A percentile compares a stretch with the other conserved stretches of the same genome.
Conservation (phyloP, 2,797 vertebrate species). For the Chiroxiphia lanceolata region DNA sequence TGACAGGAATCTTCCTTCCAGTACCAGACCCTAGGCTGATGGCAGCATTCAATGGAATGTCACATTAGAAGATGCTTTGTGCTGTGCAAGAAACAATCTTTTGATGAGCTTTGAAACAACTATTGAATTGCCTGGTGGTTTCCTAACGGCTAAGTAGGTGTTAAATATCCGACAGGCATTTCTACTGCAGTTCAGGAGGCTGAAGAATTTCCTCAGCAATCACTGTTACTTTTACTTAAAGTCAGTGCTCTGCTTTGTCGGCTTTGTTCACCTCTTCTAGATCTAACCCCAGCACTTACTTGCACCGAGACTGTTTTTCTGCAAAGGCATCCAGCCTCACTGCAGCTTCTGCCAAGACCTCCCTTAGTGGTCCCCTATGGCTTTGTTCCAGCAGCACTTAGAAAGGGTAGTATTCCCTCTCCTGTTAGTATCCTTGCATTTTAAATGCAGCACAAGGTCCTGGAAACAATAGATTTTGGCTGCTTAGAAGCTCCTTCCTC, state of each 20-base stretch:
- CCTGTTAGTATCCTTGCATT: not conserved
- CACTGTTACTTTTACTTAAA: not conserved
- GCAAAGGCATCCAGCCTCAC: not conserved
- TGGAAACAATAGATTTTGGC: not conserved
- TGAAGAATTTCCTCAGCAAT: not conserved
- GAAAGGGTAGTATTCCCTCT: not conserved
- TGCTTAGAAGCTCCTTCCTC: not conserved
- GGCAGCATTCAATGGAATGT: not conserved
- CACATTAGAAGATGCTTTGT: not conserved
- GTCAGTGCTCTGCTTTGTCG: not conserved
- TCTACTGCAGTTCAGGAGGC: not conserved
- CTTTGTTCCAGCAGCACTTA: not conserved
- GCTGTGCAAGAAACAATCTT: rapidly evolving
- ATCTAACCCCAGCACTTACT: not conserved
- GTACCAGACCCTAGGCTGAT: not conserved
- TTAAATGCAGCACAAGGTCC: not conserved
- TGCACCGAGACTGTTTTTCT: not conserved
- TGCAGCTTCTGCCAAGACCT: not conserved
- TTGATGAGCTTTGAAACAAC: not conserved
- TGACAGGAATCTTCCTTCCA: not conserved
- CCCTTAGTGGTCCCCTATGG: not conserved
- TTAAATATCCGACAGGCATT: not conserved
- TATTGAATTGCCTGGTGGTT: not conserved
- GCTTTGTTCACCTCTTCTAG: not conserved
- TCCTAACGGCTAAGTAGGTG: not conserved